Base-by-base conservation (phyloP, 92 coral and sea anemone species). In the Epizoanthus ramosus region DNA sequence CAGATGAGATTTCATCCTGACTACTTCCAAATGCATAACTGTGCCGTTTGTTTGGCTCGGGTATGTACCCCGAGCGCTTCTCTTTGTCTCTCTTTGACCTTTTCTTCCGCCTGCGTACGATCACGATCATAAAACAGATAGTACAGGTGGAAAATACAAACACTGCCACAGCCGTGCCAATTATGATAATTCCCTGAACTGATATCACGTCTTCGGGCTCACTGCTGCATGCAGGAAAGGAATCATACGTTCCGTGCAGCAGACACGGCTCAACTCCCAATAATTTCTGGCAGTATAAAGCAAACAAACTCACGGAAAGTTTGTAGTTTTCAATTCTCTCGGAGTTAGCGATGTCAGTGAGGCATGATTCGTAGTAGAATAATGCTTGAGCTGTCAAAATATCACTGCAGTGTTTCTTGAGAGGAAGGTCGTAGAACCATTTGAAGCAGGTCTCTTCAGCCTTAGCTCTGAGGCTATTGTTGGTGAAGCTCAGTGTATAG, bases 311-410 rank as follows among this genome's bases (percentile, higher is more conserved):
- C 69, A 86, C 89, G 22, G 89, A 86, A 23, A 86, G 64, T 43
- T 72, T 86, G 35, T 60, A 72, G 77, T 50, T 79, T 63, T 63
- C 74, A 64, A 73, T 31, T 53, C 70, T 47, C 43, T 72, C 82
- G 0, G 89, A 86, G 70, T 86, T 82, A 43, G 73, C 76, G 16
- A 86, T 80, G 72, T 86, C 89, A 73, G 75, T 50, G 8, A 86
- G 88, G 43, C 94, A 90, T 24, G 94, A 88, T 68, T 90, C 94
- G 59, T 83, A 90, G 73, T 87, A 87, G 84, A 90, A 90, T 68
- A 83, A 80, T 0, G 94, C 85, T 43, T 80, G 94, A 3, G 94
- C 73, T 16, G 87, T 72, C 41, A 90, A 75, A 60, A 18, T 63
- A 28, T 56, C 76, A 45, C 94, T 76, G 68, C 94, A 90, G 67